Evolutionary conservation across 2,888 invertebrate genomes (phyloP).

Genomic region (Chloroclysta siterata): DNA sequence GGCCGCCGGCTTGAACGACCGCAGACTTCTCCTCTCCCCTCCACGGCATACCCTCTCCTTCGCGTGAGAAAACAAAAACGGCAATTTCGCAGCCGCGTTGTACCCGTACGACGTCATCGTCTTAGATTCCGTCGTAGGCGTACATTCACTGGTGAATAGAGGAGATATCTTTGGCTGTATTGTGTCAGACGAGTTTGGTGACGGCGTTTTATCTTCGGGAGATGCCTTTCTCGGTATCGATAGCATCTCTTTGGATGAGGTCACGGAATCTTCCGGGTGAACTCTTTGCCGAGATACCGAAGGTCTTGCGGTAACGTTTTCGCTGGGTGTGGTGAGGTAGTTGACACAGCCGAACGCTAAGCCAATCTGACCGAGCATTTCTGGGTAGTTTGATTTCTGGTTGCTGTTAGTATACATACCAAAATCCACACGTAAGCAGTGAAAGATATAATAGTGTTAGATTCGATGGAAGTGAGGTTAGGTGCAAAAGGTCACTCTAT

Average conservation of each 20-base stretch:
- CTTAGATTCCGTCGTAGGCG: constrained; percentile 71
- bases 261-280: constrained; percentile 73
- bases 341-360: constrained; percentile 83
- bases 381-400: constrained; percentile 82
- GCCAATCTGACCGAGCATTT: constrained; percentile 83
- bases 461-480: constrained; percentile 45
- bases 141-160: constrained; percentile 66
- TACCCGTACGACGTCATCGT: constrained; percentile 82
- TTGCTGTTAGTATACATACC: constrained; percentile 70
- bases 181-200: constrained; percentile 60
- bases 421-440: constrained; percentile 61
- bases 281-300: constrained; percentile 70
- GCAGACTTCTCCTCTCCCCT: constrained; percentile 61
- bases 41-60: constrained; percentile 53
- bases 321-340: constrained; percentile 72
- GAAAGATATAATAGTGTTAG: constrained; percentile 60
- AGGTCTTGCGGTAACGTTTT: constrained; percentile 50
- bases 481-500: constrained; percentile 39
- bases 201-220: constrained; percentile 72
- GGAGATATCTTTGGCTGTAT: constrained; percentile 81
- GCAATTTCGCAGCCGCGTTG: constrained; percentile 80
- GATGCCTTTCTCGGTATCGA: constrained; percentile 66
- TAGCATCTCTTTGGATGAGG: constrained; percentile 65
- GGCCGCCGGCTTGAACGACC: constrained; percentile 58
- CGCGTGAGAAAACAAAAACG: constrained; percentile 79